Percentiles rank a stretch among this genome's conserved stretches.
These are phyloP conservation scores for Euleptes europaea DNA, from an alignment of 2,113 vertebrate species.

Conservation along the genomic window DNA sequence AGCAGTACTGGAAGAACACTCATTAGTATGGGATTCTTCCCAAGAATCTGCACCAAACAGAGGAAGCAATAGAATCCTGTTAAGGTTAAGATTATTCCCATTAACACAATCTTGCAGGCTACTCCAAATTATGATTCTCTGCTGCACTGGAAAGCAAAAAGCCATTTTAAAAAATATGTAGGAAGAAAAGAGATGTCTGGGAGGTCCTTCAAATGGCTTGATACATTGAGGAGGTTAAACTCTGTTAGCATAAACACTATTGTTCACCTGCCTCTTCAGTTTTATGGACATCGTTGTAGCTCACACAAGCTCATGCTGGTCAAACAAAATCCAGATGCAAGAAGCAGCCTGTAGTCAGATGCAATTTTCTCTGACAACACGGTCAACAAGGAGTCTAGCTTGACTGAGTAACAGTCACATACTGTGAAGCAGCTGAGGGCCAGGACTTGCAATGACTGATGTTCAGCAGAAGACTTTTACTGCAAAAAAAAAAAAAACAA, in stretches of 20 bases:
- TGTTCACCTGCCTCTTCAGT: neutral
- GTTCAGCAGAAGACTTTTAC: neutral
- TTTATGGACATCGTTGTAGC: neutral
- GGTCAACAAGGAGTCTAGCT: neutral
- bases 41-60: neutral
- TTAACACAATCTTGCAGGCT: neutral
- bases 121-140: constrained; percentile 20
- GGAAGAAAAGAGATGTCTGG: constrained; percentile 13
- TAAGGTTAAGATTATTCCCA: neutral
- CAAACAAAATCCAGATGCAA: neutral
- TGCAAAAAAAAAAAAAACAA: too few relatives aligned
- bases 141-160: constrained; percentile 23
- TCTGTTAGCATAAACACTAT: neutral
- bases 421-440: neutral
- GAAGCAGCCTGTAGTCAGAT: neutral
- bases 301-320: neutral
- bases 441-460: neutral
- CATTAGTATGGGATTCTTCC: neutral
- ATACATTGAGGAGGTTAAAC: constrained; percentile 10
- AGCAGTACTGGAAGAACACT: constrained; percentile 19
- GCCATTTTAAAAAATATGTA: neutral
- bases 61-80: constrained; percentile 6
- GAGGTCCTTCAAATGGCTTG: constrained; percentile 13
- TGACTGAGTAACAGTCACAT: too few relatives aligned
- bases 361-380: neutral